Evolutionary conservation across 2,888 invertebrate species (phyloP), one percentile per base, ranked within the genome.

Genomic region (Ectemnius cavifrons): DNA sequence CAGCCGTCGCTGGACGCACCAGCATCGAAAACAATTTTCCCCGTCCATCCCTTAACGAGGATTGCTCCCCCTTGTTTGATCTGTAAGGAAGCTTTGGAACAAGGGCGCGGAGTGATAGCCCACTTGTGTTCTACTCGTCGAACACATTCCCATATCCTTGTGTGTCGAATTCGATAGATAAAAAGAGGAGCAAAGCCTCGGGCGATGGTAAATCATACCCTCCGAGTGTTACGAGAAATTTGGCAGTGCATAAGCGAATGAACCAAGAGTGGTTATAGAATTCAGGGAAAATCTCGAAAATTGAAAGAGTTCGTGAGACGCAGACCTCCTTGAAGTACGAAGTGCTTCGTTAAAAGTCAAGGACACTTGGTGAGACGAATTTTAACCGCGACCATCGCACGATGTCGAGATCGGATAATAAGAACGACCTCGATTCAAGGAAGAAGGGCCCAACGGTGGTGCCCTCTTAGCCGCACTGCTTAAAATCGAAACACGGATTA

Each of bases 321-420:
- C 52, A 52, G 65, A 56, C 27, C 59, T 66, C 63, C 49, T 58
- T 69, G 72, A 72, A 75, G 77, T 46, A 72, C 67, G 47, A 67
- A 77, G 80, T 78, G 82, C 80, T 80, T 85, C 79, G 84, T 85
- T 85, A 84, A 83, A 79, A 80, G 81, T 81, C 80, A 82, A 81
- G 83, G 75, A 74, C 78, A 69, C 77, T 78, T 57, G 61, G 75
- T 80, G 78, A 79, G 71, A 77, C 82, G 80, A 84, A 85, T 85
- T 85, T 85, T 84, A 80, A 86, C 85, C 80, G 76, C 60, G 76
- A 68, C 76, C 85, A 82, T 84, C 84, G 67, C 79, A 71, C 70
- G 81, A 84, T 71, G 65, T 81, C 60, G 37, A 37, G 73, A 71
- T 67, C 76, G 80, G 68, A 78, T 80, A 79, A 82, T 79, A 79